phyloP scores from a whole-genome alignment of 2,888 invertebrate genomes.

The Ophion costatus region DNA sequence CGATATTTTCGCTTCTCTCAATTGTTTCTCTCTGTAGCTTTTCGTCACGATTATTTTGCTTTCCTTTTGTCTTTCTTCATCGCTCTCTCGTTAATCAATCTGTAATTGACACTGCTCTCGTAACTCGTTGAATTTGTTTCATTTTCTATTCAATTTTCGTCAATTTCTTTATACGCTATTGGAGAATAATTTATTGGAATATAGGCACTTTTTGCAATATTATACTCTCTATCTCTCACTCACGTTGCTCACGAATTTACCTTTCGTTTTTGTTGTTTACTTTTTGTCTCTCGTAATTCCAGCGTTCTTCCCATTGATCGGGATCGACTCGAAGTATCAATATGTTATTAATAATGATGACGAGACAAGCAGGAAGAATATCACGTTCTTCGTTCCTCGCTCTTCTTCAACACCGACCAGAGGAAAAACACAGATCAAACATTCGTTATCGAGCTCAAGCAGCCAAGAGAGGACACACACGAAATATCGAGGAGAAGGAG shows the following conservation, averaged over 20 bases:
- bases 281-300: constrained; percentile 41
- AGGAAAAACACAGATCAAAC: constrained; percentile 58
- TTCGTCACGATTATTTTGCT: constrained; percentile 41
- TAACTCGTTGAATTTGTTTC: constrained; percentile 55
- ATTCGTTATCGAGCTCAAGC: constrained; percentile 56
- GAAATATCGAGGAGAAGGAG: constrained; percentile 64
- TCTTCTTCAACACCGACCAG: constrained; percentile 54
- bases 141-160: constrained; percentile 47
- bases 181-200: constrained; percentile 70
- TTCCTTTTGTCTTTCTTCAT: constrained; percentile 34
- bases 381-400: constrained; percentile 13
- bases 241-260: constrained; percentile 33
- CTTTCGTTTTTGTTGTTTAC: constrained; percentile 4
- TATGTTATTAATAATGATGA: constrained; percentile 42
- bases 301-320: constrained; percentile 40
- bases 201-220: constrained; percentile 76
- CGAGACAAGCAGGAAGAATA: constrained; percentile 32
- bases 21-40: constrained; percentile 55
- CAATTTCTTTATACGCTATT: constrained; percentile 55
- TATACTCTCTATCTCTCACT: constrained; percentile 60
- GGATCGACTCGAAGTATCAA: constrained; percentile 53
- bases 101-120: constrained; percentile 66
- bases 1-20: constrained; percentile 62
- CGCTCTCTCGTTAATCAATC: constrained; percentile 57
- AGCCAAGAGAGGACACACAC: constrained; percentile 63